These are phyloP conservation scores for Nomada lathburiana DNA, from an alignment of 2,888 invertebrate genomes.

Conservation along the genomic window DNA sequence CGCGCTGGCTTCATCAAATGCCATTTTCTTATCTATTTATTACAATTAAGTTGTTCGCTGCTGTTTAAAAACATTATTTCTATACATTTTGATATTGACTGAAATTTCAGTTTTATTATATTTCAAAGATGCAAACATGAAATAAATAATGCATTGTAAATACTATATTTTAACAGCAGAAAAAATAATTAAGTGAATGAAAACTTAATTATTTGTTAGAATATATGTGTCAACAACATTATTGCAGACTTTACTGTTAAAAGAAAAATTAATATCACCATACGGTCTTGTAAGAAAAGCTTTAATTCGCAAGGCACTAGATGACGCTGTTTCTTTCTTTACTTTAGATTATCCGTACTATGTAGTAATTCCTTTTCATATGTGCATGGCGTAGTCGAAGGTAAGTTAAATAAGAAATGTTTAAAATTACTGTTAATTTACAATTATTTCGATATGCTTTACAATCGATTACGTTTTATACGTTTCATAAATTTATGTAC, in stretches of 20 bases:
- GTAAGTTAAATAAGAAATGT: conserved; percentile 68
- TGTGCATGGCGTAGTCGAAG: conserved; percentile 72
- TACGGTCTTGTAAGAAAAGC: neutral
- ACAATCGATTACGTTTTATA: neutral
- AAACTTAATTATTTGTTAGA: no score
- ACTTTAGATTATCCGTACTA: conserved; percentile 13
- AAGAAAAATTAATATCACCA: neutral
- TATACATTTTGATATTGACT: no score
- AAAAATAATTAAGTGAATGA: no score
- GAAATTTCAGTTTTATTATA: neutral
- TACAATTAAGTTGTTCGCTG: no score
- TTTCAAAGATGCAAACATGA: neutral
- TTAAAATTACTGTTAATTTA: conserved; percentile 51
- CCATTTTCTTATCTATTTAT: no score
- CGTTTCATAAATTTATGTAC: conserved; percentile 1
- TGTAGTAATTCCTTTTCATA: conserved; percentile 66
- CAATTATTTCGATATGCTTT: neutral
- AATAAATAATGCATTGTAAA: no score
- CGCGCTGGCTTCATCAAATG: no score
- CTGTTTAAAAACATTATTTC: no score
- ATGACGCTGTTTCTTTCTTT: conserved; percentile 12
- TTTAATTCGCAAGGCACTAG: conserved; percentile 3
- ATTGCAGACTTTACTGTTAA: no score
- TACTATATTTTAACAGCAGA: no score
- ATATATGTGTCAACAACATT: no score